Evolutionary conservation across 2,888 invertebrate species (phyloP).

Genomic region (Pocota personata): DNA sequence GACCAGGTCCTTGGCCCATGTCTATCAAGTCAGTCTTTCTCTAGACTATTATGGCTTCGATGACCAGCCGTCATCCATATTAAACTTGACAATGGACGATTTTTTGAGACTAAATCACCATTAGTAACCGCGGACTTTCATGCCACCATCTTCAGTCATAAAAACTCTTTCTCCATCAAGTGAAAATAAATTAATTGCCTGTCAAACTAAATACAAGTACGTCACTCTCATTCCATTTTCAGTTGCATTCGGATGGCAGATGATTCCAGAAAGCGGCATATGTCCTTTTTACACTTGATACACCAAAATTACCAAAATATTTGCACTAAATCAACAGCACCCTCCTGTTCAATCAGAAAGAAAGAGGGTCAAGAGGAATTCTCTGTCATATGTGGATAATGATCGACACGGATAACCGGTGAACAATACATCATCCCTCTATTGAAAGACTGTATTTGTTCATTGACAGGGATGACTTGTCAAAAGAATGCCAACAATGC

Average conservation of each 20-base stretch:
- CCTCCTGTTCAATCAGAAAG: constrained; percentile 51
- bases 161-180: neutral
- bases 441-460: neutral
- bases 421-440: constrained; percentile 51
- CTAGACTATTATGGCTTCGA: too few species aligned
- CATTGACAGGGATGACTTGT: constrained; percentile 60
- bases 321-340: constrained; percentile 61
- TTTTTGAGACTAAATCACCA: too few species aligned
- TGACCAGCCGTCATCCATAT: too few species aligned
- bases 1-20: too few species aligned
- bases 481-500: constrained; percentile 51
- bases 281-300: constrained; percentile 64
- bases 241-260: constrained; percentile 33
- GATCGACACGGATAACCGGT: constrained; percentile 37
- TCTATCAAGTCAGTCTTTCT: too few species aligned
- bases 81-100: too few species aligned
- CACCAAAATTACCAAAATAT: constrained; percentile 71
- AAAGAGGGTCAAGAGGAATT: constrained; percentile 56
- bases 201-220: constrained; percentile 62
- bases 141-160: too few species aligned
- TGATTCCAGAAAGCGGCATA: constrained; percentile 61
- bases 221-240: neutral
- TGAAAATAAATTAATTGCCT: constrained; percentile 60
- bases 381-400: constrained; percentile 69
- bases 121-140: too few species aligned